Conservation (phyloP, 2,797 vertebrate species). For the Diceros bicornis region DNA sequence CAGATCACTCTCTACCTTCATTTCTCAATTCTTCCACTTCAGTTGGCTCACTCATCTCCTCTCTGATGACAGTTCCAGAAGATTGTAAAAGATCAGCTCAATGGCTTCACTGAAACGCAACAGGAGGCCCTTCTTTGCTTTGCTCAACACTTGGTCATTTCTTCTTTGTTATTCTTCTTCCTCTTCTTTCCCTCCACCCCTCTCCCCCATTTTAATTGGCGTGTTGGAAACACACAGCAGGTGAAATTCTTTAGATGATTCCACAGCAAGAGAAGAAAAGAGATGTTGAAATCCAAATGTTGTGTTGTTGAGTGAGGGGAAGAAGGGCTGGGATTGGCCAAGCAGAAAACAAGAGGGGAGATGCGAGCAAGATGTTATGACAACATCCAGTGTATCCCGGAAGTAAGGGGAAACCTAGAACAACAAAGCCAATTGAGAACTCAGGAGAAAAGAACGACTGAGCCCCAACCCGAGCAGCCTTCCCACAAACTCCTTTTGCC, state of each 20-base stretch:
- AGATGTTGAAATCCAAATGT: constrained; percentile 51
- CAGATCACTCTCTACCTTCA: constrained; percentile 6
- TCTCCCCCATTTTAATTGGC: constrained; percentile 46
- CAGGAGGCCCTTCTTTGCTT: not conserved
- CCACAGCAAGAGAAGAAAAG: constrained; percentile 43
- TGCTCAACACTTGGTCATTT: constrained; percentile 58
- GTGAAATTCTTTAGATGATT: constrained; percentile 71
- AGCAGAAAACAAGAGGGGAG: constrained; percentile 51
- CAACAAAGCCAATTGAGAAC: constrained; percentile 18
- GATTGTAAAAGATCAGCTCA: constrained; percentile 30
- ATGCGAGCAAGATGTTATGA: not conserved
- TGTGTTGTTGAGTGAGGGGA: not conserved
- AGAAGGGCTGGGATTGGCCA: not conserved
- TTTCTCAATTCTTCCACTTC: constrained; percentile 64
- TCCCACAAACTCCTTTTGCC: constrained; percentile 39
- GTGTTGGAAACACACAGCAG: constrained; percentile 63
- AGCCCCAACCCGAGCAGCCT: not conserved
- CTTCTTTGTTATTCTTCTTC: constrained; percentile 32
- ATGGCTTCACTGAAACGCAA: constrained; percentile 16
- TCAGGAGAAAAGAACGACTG: constrained; percentile 4
- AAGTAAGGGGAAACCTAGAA: constrained; percentile 5
- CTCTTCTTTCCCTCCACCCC: not conserved
- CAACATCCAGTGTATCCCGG: constrained; percentile 2
- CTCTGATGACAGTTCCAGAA: constrained; percentile 29
- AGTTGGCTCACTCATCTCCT: not conserved